Evolutionary conservation across 2,113 vertebrate species (phyloP).

Genomic region (Bungarus multicinctus): DNA sequence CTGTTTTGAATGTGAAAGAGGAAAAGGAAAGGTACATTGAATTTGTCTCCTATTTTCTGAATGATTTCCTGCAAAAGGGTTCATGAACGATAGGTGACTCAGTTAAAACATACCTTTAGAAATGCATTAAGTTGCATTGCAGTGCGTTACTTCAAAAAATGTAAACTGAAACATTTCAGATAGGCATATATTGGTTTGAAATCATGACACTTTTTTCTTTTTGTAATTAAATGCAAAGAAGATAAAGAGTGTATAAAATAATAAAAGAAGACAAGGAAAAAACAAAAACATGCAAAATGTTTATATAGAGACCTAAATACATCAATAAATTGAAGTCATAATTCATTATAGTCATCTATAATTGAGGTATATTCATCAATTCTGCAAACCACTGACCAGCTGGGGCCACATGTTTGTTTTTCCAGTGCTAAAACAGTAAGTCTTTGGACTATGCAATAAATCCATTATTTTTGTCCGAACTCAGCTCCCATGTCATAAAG

Average conservation of each 20-base stretch:
- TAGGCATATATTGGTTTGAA: background rate
- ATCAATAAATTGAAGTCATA: background rate
- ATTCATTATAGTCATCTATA: too few species aligned
- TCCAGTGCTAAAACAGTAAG: background rate
- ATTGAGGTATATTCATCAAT: background rate
- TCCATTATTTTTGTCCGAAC: background rate
- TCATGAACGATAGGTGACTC: constrained; percentile 56
- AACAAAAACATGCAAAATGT: too few species aligned
- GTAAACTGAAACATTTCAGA: constrained; percentile 54
- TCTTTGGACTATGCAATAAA: background rate
- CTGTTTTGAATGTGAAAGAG: background rate
- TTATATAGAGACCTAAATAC: background rate
- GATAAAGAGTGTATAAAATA: too few species aligned
- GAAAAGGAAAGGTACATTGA: background rate
- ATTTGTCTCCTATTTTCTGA: constrained; percentile 45
- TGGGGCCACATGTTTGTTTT: background rate
- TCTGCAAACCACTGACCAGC: background rate
- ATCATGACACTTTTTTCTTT: too few species aligned
- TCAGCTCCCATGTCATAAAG: background rate
- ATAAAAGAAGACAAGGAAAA: too few species aligned
- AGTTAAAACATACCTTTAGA: constrained; percentile 47
- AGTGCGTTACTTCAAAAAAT: constrained; percentile 63
- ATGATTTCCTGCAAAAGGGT: constrained; percentile 32
- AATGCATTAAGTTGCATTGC: constrained; percentile 47
- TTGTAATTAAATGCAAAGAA: too few species aligned